Conservation (phyloP, 2,113 vertebrate genomes). For the Microcebus tavaratra region DNA sequence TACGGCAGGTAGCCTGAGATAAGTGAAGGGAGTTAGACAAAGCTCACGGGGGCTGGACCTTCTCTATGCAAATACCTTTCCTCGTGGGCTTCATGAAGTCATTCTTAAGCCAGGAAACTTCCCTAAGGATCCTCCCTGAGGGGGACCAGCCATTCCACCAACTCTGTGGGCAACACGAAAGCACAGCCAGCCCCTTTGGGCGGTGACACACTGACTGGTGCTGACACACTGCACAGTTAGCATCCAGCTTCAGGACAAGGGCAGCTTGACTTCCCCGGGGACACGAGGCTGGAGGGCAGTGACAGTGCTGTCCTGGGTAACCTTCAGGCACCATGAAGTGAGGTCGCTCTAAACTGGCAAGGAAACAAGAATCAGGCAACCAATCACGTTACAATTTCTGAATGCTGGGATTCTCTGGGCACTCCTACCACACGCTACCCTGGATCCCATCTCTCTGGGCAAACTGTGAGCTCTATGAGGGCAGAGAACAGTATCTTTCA, state of each 20-base stretch:
- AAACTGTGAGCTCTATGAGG: neutral
- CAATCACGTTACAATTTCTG: neutral
- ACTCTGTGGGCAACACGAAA: neutral
- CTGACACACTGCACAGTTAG: neutral
- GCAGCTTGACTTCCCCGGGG: neutral
- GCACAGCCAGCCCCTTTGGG: neutral
- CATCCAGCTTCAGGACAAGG: neutral
- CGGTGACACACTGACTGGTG: accelerated
- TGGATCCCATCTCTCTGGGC: neutral
- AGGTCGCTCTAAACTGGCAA: neutral
- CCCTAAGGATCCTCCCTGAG: neutral
- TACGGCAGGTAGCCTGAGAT: neutral
- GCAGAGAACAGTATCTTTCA: neutral
- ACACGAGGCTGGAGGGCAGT: neutral
- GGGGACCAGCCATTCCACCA: too few relatives aligned
- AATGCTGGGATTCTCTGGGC: neutral
- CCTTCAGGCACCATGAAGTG: neutral
- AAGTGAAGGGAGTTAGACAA: neutral
- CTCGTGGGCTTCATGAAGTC: neutral
- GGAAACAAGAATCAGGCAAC: neutral
- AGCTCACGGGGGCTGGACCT: neutral
- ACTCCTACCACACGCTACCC: neutral
- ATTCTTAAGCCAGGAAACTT: neutral
- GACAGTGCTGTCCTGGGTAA: neutral
- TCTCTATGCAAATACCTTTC: neutral